Conservation (phyloP, 2,797 vertebrate species). For the Vireo griseus region DNA sequence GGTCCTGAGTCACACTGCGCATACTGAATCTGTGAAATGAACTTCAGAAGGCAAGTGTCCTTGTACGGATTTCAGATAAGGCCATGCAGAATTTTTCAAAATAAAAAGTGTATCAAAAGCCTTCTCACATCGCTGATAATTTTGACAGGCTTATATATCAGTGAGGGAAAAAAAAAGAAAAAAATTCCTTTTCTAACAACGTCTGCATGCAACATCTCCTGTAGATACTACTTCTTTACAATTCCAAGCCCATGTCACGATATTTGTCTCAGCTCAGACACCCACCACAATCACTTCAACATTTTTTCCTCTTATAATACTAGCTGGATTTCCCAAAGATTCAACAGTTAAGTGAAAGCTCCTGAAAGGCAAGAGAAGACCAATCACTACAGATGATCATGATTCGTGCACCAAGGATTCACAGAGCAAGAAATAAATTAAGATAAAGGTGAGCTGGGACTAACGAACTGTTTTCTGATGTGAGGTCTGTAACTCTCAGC, state of each 20-base stretch:
- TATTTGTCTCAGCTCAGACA: not conserved
- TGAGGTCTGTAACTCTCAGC: not conserved
- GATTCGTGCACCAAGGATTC: not conserved
- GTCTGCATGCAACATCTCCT: not conserved
- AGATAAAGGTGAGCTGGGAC: not conserved
- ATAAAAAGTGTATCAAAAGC: not conserved
- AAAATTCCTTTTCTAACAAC: not conserved
- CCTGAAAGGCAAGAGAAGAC: not conserved
- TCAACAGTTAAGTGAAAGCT: not conserved
- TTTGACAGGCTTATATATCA: not conserved
- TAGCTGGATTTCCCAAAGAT: not conserved
- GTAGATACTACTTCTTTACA: not conserved
- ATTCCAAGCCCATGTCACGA: not conserved
- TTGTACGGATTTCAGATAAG: not conserved
- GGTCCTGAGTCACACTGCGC: not conserved
- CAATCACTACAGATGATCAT: not conserved
- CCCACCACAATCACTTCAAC: not conserved
- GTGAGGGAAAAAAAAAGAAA: not conserved
- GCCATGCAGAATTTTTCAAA: not conserved
- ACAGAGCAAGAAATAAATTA: not conserved
- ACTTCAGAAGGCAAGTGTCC: not conserved
- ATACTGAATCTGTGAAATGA: not conserved
- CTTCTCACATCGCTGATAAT: not conserved
- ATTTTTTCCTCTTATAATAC: not conserved
- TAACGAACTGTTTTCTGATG: not conserved